Conservation (phyloP, 2,797 vertebrate genomes). For the Martes flavigula region DNA sequence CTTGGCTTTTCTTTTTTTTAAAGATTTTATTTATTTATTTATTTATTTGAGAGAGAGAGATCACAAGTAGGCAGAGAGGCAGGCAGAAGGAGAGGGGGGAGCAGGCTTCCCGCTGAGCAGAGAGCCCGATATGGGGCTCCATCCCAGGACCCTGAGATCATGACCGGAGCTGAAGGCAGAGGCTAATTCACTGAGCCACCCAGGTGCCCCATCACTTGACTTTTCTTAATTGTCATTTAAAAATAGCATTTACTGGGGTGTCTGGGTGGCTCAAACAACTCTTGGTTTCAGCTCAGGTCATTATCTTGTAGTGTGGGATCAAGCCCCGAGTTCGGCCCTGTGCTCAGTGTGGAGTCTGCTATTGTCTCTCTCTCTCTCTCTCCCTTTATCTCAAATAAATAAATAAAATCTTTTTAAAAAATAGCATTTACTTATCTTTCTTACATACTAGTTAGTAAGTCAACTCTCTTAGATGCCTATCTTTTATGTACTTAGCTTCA, state of each 20-base stretch:
- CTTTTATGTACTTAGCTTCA: not conserved
- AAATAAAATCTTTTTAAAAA: not conserved
- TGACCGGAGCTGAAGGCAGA: no score
- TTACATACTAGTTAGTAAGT: not conserved
- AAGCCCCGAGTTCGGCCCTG: not conserved
- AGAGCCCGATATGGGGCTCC: no score
- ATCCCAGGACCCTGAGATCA: no score
- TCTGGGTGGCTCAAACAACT: not conserved
- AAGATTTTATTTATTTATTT: no score
- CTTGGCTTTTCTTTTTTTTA: not conserved
- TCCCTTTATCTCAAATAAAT: no score
- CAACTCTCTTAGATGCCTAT: not conserved
- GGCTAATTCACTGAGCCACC: no score
- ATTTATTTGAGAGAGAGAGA: no score
- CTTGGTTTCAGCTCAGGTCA: not conserved
- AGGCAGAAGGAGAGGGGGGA: no score
- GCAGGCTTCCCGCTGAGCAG: no score
- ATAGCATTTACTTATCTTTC: not conserved
- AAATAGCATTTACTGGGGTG: not conserved
- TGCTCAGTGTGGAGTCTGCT: not conserved
- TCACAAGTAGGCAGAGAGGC: no score
- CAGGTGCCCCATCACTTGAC: not conserved
- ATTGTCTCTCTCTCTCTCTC: not conserved
- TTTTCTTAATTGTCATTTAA: conserved; percentile 27
- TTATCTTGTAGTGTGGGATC: not conserved